Evolutionary conservation across 2,797 vertebrate genomes (phyloP), one percentile per base, ranked within the genome.

Genomic region (Myoxocephalus aenaeus): DNA sequence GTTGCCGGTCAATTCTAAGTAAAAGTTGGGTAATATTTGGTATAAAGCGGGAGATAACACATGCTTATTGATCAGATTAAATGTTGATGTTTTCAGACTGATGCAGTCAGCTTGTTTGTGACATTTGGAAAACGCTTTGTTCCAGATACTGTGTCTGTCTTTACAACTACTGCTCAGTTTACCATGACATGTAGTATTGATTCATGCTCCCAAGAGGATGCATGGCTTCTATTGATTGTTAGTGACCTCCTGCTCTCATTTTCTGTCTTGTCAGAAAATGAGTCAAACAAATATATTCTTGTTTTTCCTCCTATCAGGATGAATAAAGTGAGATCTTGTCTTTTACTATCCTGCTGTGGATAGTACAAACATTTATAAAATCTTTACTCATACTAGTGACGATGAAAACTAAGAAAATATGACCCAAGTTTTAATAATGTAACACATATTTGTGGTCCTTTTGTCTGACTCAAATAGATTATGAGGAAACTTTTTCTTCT

Each of bases 201-300:
- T 65, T 51, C 48, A 15, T 32, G 29, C 46, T 63, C 38, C 22
- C 48, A 40, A 63, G 64, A 57, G 38, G 48, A 46, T n/a, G 54
- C 51, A 25, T 13, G 4, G 53, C n/a, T 27, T 17, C 8, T 18
- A 46, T 73, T 61, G 56, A 79, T 48, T 46, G 46, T 9, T 27
- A 50, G 5, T 13, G 44, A 66, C 36, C 4, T 20, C 14, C 14
- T 63, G 36, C 9, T 27, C 32, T 46, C 25, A 32, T 56, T 29
- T 54, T 29, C 9, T 27, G 12, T 70, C 51, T 54, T 5, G 42
- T 40, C 59, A 51, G n/a, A n/a, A n/a, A n/a, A n/a, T n/a, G n/a
- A 13, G 7, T 48, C 29, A 64, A 64, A 77, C 36, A 54, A 20
- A n/a, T 13, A 42, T 17, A 7, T 64, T 56, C 1, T 27, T 50